A percentile compares a stretch with the other conserved stretches of the same genome.
phyloP scores from a whole-genome alignment of 2,113 vertebrate genomes.

The Donacobius atricapilla region DNA sequence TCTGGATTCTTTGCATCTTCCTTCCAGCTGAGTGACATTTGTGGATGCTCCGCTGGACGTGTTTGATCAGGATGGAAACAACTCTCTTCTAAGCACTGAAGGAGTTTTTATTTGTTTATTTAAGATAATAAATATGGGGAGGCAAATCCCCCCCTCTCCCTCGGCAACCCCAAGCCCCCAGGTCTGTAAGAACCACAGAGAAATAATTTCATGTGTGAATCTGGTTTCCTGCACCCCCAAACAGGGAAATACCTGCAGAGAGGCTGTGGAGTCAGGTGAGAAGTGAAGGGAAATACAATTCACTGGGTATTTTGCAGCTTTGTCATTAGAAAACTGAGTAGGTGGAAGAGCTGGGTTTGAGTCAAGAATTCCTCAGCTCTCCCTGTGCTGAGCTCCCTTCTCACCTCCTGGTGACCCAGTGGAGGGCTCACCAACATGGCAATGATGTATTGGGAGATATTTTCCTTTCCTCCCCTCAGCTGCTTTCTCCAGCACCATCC shows the following conservation, averaged over 20 bases:
- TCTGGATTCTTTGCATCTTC: neutral
- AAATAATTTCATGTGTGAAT: neutral
- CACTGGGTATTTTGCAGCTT: neutral
- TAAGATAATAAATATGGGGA: neutral
- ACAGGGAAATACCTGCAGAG: neutral
- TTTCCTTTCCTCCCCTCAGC: neutral
- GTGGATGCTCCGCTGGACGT: neutral
- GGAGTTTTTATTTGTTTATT: neutral
- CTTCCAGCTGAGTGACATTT: neutral
- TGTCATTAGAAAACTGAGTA: neutral
- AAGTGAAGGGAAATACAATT: neutral
- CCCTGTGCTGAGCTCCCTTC: neutral
- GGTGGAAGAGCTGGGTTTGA: neutral
- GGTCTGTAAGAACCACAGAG: neutral
- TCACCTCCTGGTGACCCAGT: neutral
- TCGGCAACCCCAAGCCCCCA: fast-evolving
- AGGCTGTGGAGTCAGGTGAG: neutral
- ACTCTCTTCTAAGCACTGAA: neutral
- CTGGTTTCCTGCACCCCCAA: neutral
- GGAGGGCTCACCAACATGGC: neutral
- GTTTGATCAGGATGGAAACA: neutral
- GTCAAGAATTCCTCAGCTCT: neutral
- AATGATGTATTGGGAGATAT: fast-evolving
- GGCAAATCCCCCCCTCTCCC: no score
- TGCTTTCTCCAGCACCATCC: neutral